Evolutionary conservation across 2,888 invertebrate genomes (phyloP).

Genomic region (Apodemia duryi): DNA sequence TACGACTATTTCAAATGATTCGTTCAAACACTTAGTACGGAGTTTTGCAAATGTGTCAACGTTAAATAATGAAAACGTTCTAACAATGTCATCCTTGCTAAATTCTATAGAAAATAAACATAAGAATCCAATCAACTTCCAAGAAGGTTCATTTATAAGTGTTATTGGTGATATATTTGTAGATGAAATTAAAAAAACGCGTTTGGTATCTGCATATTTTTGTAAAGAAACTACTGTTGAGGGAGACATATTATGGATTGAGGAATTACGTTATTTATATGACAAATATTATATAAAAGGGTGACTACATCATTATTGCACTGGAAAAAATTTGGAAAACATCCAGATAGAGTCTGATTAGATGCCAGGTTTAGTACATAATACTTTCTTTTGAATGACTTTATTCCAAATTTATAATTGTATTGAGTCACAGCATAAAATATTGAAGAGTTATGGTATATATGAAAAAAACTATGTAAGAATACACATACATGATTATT

Average conservation of each 20-base stretch:
- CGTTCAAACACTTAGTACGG: constrained; percentile 44
- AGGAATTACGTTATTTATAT: constrained; percentile 64
- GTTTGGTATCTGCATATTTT: constrained; percentile 60
- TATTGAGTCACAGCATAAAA: too few species aligned
- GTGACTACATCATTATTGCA: not conserved
- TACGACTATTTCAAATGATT: constrained; percentile 37
- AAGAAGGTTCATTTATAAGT: constrained; percentile 50
- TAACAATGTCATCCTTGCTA: constrained; percentile 53
- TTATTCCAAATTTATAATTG: too few species aligned
- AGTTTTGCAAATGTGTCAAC: constrained; percentile 45
- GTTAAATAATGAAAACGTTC: constrained; percentile 47
- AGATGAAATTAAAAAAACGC: constrained; percentile 44
- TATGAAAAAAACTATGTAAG: too few species aligned
- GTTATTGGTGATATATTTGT: constrained; percentile 64
- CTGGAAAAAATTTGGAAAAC: too few species aligned
- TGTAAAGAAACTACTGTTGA: constrained; percentile 49
- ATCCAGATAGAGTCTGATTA: too few species aligned
- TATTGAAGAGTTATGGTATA: too few species aligned
- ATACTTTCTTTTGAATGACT: too few species aligned
- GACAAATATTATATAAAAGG: constrained; percentile 55
- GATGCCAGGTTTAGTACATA: too few species aligned
- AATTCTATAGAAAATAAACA: constrained; percentile 44
- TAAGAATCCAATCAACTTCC: constrained; percentile 39
- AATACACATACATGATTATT: too few species aligned
- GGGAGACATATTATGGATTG: constrained; percentile 63